Evolutionary conservation across 2,888 invertebrate genomes (phyloP), one percentile per base, ranked within the genome.

Genomic region (Frankliniella intonsa): DNA sequence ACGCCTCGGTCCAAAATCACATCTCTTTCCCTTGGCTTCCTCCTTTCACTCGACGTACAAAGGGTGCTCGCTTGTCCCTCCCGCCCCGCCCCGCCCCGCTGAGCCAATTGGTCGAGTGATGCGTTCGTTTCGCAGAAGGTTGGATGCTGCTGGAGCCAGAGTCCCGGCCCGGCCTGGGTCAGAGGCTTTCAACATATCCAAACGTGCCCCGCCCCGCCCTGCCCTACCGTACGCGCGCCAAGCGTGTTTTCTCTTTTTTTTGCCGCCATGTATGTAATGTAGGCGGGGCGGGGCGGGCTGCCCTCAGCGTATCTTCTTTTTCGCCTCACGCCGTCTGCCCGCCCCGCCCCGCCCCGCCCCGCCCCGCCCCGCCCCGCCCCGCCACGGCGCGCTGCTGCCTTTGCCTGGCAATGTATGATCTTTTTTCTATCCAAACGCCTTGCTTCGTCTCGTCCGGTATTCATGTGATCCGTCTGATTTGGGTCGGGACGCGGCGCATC

Each of bases 21-120:
- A 76, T 76, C 69, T 76, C 69, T 76, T 76, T 25, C 69, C 25
- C 69, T 76, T 25, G 69, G 69, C 69, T 76, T 76, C 25, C 69
- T 25, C 69, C 12, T 76, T 76, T 76, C 69, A 76, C 25, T 76
- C 25, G 69, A 0, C 11, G 22, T 25, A 76, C 69, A 76, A 76
- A 76, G 69, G 69, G 25, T 10, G 2, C 69, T n/a, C 55, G 55
- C 55, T 8, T 38, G 38, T 38, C 38, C 38, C 38, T 38, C 38
- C 38, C 5, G 38, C 38, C 38, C 38, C 38, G 3, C 55, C 7
- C 62, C 62, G 8, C 62, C 62, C 62, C 55, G 55, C 62, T 62
- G 12, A 3, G 25, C 69, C 69, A 76, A 76, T 76, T 76, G 69
- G 69, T 76, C 69, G 69, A 76, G 69, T 76, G 69, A 76, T 76